These are phyloP conservation scores for Leptinotarsa defecta DNA, from an alignment of 1,140 invertebrate species.

Conservation along the genomic window DNA sequence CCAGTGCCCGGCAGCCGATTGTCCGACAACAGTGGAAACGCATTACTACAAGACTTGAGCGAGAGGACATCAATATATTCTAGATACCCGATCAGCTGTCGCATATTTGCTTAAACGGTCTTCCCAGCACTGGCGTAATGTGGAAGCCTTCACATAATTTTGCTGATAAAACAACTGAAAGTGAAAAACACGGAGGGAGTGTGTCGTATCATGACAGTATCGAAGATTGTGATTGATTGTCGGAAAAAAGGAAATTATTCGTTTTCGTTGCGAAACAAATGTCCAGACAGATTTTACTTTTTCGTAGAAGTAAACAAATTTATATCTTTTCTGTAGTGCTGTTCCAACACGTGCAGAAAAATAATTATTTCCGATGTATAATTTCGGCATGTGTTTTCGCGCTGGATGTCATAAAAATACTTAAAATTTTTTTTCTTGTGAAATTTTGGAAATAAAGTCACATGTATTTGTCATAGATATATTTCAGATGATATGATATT, in stretches of 20 bases:
- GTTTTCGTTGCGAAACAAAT: not conserved
- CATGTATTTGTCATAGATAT: no score
- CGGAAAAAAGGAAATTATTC: not conserved
- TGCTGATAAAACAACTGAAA: conserved; percentile 39
- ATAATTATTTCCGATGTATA: no score
- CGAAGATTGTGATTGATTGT: not conserved
- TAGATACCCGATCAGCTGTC: conserved; percentile 41
- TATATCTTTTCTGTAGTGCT: no score
- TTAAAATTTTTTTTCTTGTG: no score
- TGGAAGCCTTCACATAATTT: conserved; percentile 44
- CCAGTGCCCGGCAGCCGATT: conserved; percentile 22
- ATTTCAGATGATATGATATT: no score
- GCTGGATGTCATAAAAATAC: no score
- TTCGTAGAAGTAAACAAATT: not conserved
- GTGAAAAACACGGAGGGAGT: conserved; percentile 48
- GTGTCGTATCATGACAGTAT: conserved; percentile 36
- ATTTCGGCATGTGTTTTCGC: no score
- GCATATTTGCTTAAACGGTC: conserved; percentile 44
- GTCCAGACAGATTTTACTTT: not conserved
- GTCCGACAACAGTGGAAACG: conserved; percentile 17
- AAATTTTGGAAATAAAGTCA: no score
- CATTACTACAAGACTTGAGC: conserved; percentile 21
- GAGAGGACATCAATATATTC: conserved; percentile 40
- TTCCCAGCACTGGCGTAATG: conserved; percentile 38
- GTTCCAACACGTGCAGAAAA: no score